Percentiles rank a stretch among this genome's conserved stretches.
phyloP scores from a whole-genome alignment of 2,797 vertebrate genomes.

The Staurois parvus region DNA sequence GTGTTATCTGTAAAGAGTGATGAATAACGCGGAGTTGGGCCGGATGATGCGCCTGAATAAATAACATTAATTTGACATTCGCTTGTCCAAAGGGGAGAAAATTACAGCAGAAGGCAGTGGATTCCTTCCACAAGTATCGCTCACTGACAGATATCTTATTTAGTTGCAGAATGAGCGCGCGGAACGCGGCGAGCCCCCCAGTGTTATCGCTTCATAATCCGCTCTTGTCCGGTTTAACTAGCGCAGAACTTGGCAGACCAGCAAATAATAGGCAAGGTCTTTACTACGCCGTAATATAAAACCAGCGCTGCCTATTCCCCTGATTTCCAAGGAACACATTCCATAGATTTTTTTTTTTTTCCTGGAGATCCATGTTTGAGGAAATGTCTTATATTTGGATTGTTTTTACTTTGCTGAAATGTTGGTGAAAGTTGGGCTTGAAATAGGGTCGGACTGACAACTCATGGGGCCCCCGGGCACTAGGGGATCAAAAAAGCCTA shows the following conservation, averaged over 20 bases:
- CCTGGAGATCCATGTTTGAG: too few species aligned
- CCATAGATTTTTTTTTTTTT: too few species aligned
- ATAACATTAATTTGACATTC: constrained; percentile 44
- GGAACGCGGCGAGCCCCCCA: constrained; percentile 1
- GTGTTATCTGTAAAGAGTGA: constrained; percentile 36
- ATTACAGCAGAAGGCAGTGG: constrained; percentile 33
- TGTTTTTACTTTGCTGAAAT: too few species aligned
- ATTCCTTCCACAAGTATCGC: constrained; percentile 6
- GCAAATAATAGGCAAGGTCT: not conserved
- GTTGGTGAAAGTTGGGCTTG: too few species aligned
- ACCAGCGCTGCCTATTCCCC: too few species aligned
- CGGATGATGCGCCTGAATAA: constrained; percentile 41
- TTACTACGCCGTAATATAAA: too few species aligned
- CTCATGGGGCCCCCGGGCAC: too few species aligned
- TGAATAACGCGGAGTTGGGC: constrained; percentile 18
- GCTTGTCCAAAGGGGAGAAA: constrained; percentile 13
- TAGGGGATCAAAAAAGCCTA: too few species aligned
- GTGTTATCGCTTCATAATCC: not conserved
- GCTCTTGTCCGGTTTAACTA: not conserved
- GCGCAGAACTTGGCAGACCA: not conserved
- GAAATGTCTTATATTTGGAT: too few species aligned
- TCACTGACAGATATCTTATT: constrained; percentile 18
- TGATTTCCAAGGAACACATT: too few species aligned
- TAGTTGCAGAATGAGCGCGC: constrained; percentile 1
- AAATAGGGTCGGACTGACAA: too few species aligned